Base-by-base conservation (phyloP, 2,797 vertebrate genomes). In the Phrynocephalus vlangalii region DNA sequence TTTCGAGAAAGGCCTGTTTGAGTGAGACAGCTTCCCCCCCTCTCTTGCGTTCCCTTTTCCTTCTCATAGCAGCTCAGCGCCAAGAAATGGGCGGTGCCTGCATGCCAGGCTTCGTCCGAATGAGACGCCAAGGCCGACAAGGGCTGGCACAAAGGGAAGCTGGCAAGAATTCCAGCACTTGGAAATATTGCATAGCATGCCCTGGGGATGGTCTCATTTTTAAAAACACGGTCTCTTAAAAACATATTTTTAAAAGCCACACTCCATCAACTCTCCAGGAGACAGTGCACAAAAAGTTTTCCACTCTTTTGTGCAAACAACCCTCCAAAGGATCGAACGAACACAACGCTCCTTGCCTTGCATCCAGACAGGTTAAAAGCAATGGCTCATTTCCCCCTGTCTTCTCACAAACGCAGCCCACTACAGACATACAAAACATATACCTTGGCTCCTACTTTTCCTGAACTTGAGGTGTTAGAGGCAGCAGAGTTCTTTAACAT, bases 21-120 rank as follows among this genome's bases (percentile, higher is more conserved):
- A 93, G 95, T 92, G 92, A 95, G 92, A 93, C 91, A 94, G 94
- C 92, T 94, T 91, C 93, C 93, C 22, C 93, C 71, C 92, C 80
- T 92, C 89, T 60, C 94, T 94, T 79, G 60, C 76, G 38, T 94
- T 94, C 93, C 93, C 92, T 89, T 95, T 95, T 93, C 94, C 95
- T 95, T 95, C 94, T 95, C 94, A 94, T 92, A 94, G 89, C 94
- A 94, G 94, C 93, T 94, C 95, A 89, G 91, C 80, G 94, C 95
- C 95, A 95, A 95, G 95, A 94, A 96, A 95, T 96, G 95, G 95
- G 95, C 95, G 95, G 95, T 95, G 95, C 95, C 95, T 96, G 91
- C 92, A 95, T 96, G 95, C 95, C 95, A 96, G 95, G 95, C 95
- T 95, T 92, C 95, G 94, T 95, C 93, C 28, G 79, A 95, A 94